Conservation (phyloP, 2,797 vertebrate species). For the Mormyrus proboscirostris region DNA sequence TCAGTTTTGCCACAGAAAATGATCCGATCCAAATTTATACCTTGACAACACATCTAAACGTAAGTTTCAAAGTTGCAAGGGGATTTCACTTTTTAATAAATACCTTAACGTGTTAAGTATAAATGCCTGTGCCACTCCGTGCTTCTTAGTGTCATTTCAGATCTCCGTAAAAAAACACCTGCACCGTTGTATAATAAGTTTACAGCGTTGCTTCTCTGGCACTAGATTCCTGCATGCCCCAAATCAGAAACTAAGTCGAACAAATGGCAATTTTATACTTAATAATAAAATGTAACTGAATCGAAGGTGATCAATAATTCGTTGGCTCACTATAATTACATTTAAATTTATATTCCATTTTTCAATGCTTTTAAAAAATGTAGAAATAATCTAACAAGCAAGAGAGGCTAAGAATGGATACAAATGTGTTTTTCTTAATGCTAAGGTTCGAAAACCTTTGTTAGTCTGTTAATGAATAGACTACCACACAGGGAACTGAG, state of each 20-base stretch:
- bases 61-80: slow-evolving; percentile 22
- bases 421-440: slow-evolving; percentile 11
- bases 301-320: slow-evolving; percentile 26
- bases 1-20: neutral
- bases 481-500: slow-evolving; percentile 30
- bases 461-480: slow-evolving; percentile 20
- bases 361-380: slow-evolving; percentile 9
- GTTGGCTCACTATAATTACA: slow-evolving; percentile 30
- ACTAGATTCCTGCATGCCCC: slow-evolving; percentile 13
- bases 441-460: neutral
- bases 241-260: slow-evolving; percentile 5
- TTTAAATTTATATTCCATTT: slow-evolving; percentile 33
- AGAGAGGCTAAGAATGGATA: slow-evolving; percentile 11
- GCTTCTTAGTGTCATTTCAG: slow-evolving; percentile 10
- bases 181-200: neutral
- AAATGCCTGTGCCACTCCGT: slow-evolving; percentile 14
- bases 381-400: slow-evolving; percentile 12
- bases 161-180: neutral
- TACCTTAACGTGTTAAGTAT: slow-evolving; percentile 30
- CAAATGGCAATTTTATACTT: slow-evolving; percentile 15
- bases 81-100: slow-evolving; percentile 41
- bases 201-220: neutral
- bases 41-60: slow-evolving; percentile 15
- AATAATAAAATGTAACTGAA: slow-evolving; percentile 29
- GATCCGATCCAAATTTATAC: neutral